Percentiles rank a stretch among this genome's conserved stretches.
These are phyloP conservation scores for Phalera bucephala DNA, from an alignment of 2,888 invertebrate species.

Conservation along the genomic window DNA sequence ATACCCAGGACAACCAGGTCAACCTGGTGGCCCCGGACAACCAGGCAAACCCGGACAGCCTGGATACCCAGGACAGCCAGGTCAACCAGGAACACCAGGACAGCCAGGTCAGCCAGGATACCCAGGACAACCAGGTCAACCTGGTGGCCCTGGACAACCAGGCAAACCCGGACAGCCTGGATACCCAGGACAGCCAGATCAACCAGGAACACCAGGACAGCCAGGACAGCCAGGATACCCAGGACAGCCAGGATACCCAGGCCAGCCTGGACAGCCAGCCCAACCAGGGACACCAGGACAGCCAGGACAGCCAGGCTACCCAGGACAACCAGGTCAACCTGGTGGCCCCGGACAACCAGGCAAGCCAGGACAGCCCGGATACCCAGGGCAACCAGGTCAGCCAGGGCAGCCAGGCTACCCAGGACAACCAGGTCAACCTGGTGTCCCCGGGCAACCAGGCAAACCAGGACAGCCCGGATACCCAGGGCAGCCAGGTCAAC, in stretches of 20 bases:
- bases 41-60: slow-evolving; percentile 48
- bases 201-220: slow-evolving; percentile 23
- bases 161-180: slow-evolving; percentile 23
- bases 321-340: slow-evolving; percentile 63
- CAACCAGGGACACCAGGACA: slow-evolving; percentile 14
- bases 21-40: slow-evolving; percentile 29
- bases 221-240: slow-evolving; percentile 23
- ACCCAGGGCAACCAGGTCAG: slow-evolving; percentile 22
- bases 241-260: slow-evolving; percentile 23
- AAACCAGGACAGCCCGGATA: slow-evolving; percentile 36
- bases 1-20: slow-evolving; percentile 28
- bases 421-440: slow-evolving; percentile 29
- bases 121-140: slow-evolving; percentile 17
- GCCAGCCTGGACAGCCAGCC: slow-evolving; percentile 15
- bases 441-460: slow-evolving; percentile 24
- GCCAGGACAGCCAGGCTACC: slow-evolving; percentile 41
- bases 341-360: slow-evolving; percentile 33
- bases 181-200: slow-evolving; percentile 24
- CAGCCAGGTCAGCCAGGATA: slow-evolving; percentile 28
- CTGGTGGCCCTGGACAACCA: slow-evolving; percentile 17
- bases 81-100: slow-evolving; percentile 31
- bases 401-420: slow-evolving; percentile 27
- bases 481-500: slow-evolving; percentile 33
- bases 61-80: slow-evolving; percentile 68
- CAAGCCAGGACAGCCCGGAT: slow-evolving; percentile 25